Evolutionary conservation across 2,797 vertebrate genomes (phyloP).

Genomic region (Garrulus glandarius): DNA sequence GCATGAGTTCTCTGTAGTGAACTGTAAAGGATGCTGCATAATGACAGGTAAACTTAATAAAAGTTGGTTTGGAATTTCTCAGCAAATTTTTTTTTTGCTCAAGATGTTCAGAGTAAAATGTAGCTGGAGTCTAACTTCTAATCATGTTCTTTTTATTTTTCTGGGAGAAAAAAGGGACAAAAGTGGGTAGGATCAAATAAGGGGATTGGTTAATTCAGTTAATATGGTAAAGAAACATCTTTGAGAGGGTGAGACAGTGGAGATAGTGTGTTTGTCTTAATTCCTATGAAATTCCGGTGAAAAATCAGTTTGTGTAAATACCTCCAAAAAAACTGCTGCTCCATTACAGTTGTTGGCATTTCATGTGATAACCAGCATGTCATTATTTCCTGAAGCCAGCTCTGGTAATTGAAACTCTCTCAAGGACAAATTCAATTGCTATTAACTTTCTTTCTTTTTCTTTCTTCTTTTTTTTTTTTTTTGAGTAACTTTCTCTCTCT

Average conservation of each 20-base stretch:
- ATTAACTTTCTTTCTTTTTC: not conserved
- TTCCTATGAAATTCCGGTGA: not conserved
- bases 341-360: not conserved
- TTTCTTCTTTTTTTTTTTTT: not conserved
- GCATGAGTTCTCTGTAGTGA: constrained; percentile 47
- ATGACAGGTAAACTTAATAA: constrained; percentile 59
- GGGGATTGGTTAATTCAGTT: not conserved
- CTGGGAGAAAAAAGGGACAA: not conserved
- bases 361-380: not conserved
- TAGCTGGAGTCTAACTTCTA: not conserved
- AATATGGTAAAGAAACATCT: not conserved
- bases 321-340: not conserved
- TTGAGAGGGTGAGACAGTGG: not conserved
- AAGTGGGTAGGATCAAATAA: not conserved
- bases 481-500: not conserved
- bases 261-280: not conserved
- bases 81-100: not conserved
- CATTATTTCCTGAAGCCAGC: not conserved
- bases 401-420: not conserved
- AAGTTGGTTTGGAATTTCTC: constrained; percentile 56
- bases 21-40: constrained; percentile 35
- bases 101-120: not conserved
- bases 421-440: not conserved
- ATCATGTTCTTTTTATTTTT: not conserved
- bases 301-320: constrained; percentile 30